These are phyloP conservation scores for Craseonycteris thonglongyai DNA, from an alignment of 2,113 vertebrate species.

Conservation along the genomic window DNA sequence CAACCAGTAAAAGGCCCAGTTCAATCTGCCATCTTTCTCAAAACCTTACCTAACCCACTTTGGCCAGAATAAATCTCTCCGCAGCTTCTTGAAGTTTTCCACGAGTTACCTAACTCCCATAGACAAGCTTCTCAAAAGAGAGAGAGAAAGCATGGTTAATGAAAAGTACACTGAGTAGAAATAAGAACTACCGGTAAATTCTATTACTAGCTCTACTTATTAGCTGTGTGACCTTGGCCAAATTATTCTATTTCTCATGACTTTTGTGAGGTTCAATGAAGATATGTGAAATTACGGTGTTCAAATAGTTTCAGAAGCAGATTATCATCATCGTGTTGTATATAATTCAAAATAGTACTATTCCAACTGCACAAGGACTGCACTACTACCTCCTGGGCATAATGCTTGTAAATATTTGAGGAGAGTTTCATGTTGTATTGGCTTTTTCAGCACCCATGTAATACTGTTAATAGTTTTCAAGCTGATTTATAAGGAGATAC, in stretches of 20 bases:
- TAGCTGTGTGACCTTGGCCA: not conserved
- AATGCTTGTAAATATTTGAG: not conserved
- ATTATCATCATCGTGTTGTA: not conserved
- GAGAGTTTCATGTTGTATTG: not conserved
- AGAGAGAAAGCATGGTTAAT: not conserved
- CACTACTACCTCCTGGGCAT: not conserved
- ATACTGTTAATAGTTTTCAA: not conserved
- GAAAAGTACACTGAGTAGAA: not conserved
- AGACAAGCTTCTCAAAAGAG: not conserved
- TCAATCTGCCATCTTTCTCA: not conserved
- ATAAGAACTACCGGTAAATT: not conserved
- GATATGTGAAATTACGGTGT: not conserved
- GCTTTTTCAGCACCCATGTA: not conserved
- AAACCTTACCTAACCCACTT: not conserved
- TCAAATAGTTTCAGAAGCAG: slow-evolving; percentile 1
- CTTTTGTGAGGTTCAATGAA: not conserved
- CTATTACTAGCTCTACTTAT: not conserved
- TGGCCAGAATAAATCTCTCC: not conserved
- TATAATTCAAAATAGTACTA: not conserved
- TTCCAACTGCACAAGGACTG: not conserved
- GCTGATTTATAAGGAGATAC: not conserved
- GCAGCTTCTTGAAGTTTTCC: not conserved
- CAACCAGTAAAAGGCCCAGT: not conserved
- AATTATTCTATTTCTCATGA: not conserved
- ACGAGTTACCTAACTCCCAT: not conserved